A percentile compares a stretch with the other conserved stretches of the same genome.
phyloP scores from a whole-genome alignment of 2,888 invertebrate genomes.

The Metalampra italica region DNA sequence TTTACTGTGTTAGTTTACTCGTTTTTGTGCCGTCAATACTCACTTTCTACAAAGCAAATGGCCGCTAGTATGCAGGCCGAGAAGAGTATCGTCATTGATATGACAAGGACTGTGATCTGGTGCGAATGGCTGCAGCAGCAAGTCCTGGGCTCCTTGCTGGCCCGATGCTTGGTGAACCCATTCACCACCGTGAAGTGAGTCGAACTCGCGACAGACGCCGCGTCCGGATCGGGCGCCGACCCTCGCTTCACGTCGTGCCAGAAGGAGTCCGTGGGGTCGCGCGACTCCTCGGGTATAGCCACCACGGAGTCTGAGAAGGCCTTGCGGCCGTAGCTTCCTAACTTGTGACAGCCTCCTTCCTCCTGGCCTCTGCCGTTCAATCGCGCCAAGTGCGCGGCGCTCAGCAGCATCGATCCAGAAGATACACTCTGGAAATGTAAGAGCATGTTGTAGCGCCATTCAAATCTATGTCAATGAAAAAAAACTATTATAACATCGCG shows the following conservation, averaged over 20 bases:
- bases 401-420: constrained; percentile 87
- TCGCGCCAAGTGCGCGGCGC: constrained; percentile 85
- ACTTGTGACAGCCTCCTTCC: constrained; percentile 56
- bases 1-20: constrained; percentile 59
- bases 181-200: constrained; percentile 93
- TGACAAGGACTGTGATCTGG: constrained; percentile 88
- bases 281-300: constrained; percentile 63
- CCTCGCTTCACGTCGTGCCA: constrained; percentile 72
- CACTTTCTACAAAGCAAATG: constrained; percentile 90
- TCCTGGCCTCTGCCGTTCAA: constrained; percentile 65
- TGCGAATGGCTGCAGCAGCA: constrained; percentile 87
- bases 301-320: constrained; percentile 53
- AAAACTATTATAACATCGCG: no score
- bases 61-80: constrained; percentile 89
- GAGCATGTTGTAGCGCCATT: constrained; percentile 1
- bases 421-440: constrained; percentile 84
- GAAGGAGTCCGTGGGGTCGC: constrained; percentile 53
- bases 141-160: constrained; percentile 78
- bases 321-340: constrained; percentile 54
- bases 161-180: constrained; percentile 82
- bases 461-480: no score
- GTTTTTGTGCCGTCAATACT: constrained; percentile 26
- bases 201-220: constrained; percentile 88
- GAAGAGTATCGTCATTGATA: constrained; percentile 90
- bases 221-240: constrained; percentile 78